Conservation (phyloP, 37 sponge, comb jelly and placozoan species). For the Lycopodina hypogea region DNA sequence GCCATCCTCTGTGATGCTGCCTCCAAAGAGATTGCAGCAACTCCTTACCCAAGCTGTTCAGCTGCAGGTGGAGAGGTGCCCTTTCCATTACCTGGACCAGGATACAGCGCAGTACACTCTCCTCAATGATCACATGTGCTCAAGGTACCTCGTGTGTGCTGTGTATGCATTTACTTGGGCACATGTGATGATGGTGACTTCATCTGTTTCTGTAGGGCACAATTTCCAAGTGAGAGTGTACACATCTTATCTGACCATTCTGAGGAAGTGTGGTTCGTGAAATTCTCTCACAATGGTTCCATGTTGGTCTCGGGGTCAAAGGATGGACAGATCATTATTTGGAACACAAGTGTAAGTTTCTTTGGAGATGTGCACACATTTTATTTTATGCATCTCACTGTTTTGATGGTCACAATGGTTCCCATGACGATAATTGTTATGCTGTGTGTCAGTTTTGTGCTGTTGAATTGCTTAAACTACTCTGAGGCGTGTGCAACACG, state of each 20-base stretch:
- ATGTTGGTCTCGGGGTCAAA: conserved; percentile 87
- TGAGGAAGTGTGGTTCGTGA: conserved; percentile 89
- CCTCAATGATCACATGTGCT: conserved; percentile 87
- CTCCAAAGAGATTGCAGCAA: conserved; percentile 74
- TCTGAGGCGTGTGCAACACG: too few species aligned
- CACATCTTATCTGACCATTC: conserved; percentile 82
- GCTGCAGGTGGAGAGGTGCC: conserved; percentile 80
- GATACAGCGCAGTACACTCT: conserved; percentile 53
- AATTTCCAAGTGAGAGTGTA: conserved; percentile 81
- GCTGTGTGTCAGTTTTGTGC: not conserved
- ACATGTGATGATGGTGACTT: not conserved
- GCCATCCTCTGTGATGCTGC: conserved; percentile 93
- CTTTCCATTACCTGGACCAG: conserved; percentile 67
- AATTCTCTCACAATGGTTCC: conserved; percentile 84
- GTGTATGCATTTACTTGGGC: not conserved
- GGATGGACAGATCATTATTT: conserved; percentile 91
- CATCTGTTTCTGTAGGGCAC: conserved; percentile 34
- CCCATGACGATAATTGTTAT: too few species aligned
- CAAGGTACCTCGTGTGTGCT: conserved; percentile 45
- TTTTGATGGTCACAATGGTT: too few species aligned
- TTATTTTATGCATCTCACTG: not conserved
- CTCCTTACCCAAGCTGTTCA: conserved; percentile 82
- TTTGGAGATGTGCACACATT: not conserved
- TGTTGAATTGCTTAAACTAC: too few species aligned
- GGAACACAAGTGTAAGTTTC: conserved; percentile 65